These are phyloP conservation scores for Argyresthia goedartella DNA, from an alignment of 2,888 invertebrate species.

Conservation along the genomic window DNA sequence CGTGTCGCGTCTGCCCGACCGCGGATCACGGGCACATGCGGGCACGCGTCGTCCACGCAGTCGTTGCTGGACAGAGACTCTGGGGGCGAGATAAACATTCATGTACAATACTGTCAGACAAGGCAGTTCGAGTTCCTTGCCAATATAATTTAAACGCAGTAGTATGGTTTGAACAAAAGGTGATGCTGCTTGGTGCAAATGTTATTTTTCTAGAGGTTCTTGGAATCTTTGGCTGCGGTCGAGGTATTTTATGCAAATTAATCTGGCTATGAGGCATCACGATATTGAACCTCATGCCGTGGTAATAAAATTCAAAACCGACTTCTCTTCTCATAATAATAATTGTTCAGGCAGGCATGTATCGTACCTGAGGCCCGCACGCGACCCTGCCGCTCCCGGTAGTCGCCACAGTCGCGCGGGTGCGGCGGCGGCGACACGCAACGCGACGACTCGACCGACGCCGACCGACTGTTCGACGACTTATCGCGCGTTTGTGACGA, in stretches of 20 bases:
- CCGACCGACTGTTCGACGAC: conserved; percentile 71
- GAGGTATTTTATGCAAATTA: no score
- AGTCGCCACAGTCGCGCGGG: conserved; percentile 50
- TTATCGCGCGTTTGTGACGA: conserved; percentile 76
- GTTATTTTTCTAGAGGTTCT: no score
- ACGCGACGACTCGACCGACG: conserved; percentile 62
- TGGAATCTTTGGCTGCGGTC: no score
- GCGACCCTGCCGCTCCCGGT: conserved; percentile 27
- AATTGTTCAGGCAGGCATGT: no score
- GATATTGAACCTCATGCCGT: no score
- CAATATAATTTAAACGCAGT: no score
- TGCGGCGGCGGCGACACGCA: conserved; percentile 46
- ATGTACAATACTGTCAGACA: background rate
- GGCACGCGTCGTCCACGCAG: conserved; percentile 45
- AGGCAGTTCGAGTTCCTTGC: background rate
- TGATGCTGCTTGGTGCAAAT: no score
- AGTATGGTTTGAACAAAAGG: no score
- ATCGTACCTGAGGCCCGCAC: conserved; percentile 49
- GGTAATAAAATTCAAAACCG: no score
- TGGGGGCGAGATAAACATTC: conserved; percentile 27
- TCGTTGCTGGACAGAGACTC: conserved; percentile 60
- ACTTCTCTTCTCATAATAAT: no score
- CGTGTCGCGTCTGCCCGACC: conserved; percentile 44
- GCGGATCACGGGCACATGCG: conserved; percentile 56
- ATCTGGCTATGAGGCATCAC: no score